A percentile compares a stretch with the other conserved stretches of the same genome.
Evolutionary conservation across 2,888 invertebrate species (phyloP).

Genomic region (Parnassius smintheus): DNA sequence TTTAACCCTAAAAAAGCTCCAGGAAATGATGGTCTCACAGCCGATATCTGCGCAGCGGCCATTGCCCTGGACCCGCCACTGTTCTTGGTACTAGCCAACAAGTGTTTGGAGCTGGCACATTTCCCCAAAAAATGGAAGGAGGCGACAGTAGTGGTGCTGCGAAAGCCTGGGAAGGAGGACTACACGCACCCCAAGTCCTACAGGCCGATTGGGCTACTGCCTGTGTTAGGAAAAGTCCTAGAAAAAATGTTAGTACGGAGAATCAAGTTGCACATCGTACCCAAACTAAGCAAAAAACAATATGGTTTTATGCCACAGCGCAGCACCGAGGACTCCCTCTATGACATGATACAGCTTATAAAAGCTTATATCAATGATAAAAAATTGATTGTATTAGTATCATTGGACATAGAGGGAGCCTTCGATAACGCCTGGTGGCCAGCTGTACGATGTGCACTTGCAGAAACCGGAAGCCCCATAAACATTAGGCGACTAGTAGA

Average conservation of each 20-base stretch:
- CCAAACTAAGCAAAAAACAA: neutral
- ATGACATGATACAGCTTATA: no score
- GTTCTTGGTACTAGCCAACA: neutral
- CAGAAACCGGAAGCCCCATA: neutral
- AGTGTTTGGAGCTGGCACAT: neutral
- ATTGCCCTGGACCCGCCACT: neutral
- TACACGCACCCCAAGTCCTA: no score
- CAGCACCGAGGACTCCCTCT: no score
- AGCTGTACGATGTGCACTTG: neutral
- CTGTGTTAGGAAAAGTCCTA: neutral
- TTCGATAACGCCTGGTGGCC: constrained; percentile 4
- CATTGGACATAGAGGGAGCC: no score
- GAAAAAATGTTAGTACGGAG: constrained; percentile 8
- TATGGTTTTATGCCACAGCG: neutral
- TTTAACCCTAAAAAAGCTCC: no score
- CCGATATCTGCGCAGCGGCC: neutral
- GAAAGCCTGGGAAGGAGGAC: no score
- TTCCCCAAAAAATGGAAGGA: neutral
- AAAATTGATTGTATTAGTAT: no score
- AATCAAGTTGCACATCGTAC: constrained; percentile 1
- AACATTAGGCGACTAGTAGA: neutral
- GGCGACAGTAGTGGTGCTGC: neutral
- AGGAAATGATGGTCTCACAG: no score
- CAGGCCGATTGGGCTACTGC: no score
- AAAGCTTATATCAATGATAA: no score